phyloP scores from a whole-genome alignment of 30 jellyfish, hydroid and myxozoan species.

The Hydra vulgaris region DNA sequence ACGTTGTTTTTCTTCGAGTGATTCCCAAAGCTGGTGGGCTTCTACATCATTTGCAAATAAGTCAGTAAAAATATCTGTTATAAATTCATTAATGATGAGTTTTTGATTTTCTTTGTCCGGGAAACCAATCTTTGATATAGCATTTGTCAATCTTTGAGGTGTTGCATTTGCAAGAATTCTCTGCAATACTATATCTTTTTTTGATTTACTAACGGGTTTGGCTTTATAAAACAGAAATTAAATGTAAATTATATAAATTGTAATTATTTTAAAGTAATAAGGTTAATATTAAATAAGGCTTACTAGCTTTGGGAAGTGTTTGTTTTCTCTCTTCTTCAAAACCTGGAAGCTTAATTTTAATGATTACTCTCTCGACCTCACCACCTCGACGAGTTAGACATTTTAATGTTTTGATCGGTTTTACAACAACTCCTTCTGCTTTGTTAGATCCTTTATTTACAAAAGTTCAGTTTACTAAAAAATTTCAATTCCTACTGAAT shows the following conservation, averaged over 20 bases:
- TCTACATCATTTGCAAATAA: slow-evolving; percentile 46
- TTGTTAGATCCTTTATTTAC: slow-evolving; percentile 69
- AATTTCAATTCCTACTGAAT: no score
- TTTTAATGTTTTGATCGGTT: slow-evolving; percentile 53
- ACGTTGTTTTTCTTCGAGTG: slow-evolving; percentile 37
- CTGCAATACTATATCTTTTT: background rate
- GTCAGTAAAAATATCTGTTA: slow-evolving; percentile 49
- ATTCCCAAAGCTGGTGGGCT: slow-evolving; percentile 46
- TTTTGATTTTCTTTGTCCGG: slow-evolving; percentile 44
- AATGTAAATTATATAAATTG: no score
- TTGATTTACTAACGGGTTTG: background rate
- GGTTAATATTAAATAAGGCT: background rate
- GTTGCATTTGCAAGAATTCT: slow-evolving; percentile 26
- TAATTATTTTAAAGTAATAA: background rate
- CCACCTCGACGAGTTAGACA: slow-evolving; percentile 32
- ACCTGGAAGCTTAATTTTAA: slow-evolving; percentile 54
- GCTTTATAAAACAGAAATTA: background rate
- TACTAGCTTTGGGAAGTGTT: slow-evolving; percentile 20
- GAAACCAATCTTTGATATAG: slow-evolving; percentile 59
- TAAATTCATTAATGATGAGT: slow-evolving; percentile 49
- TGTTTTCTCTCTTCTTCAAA: slow-evolving; percentile 66
- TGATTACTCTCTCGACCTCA: slow-evolving; percentile 47
- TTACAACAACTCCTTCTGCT: slow-evolving; percentile 91
- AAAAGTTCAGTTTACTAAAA: no score
- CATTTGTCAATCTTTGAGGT: slow-evolving; percentile 49